phyloP scores from a whole-genome alignment of 2,888 invertebrate genomes.

The Axea sp. region DNA sequence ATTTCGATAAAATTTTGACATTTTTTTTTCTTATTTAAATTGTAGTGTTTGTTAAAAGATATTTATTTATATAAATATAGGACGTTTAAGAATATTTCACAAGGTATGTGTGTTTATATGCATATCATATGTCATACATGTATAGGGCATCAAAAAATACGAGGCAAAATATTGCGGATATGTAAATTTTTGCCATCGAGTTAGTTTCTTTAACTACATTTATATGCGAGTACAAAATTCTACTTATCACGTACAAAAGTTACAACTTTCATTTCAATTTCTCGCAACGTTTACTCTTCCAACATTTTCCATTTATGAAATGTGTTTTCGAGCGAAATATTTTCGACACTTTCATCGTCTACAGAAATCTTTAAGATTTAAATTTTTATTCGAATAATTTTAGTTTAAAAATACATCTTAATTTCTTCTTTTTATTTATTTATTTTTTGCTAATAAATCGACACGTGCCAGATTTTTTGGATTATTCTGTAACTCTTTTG shows the following conservation, averaged over 20 bases:
- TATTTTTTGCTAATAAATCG: conserved; percentile 34
- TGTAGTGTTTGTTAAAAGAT: conserved; percentile 27
- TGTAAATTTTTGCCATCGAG: conserved; percentile 59
- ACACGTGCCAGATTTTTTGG: conserved; percentile 48
- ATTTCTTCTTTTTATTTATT: conserved; percentile 8
- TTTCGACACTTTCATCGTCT: conserved; percentile 38
- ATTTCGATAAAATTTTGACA: too few species aligned
- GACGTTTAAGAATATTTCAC: conserved; percentile 48
- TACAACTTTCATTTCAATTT: conserved; percentile 53
- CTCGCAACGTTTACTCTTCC: conserved; percentile 26
- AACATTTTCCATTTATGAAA: conserved; percentile 25
- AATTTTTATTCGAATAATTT: conserved; percentile 13
- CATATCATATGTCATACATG: conserved; percentile 53
- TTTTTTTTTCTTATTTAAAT: too few species aligned
- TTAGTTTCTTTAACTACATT: conserved; percentile 55
- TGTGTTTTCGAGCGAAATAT: conserved; percentile 30
- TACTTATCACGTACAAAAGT: conserved; percentile 57
- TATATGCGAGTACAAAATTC: conserved; percentile 55
- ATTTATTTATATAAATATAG: conserved; percentile 53
- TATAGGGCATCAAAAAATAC: conserved; percentile 63
- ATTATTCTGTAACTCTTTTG: conserved; percentile 30
- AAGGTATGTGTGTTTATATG: conserved; percentile 40
- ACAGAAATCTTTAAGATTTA: conserved; percentile 51
- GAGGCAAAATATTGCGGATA: conserved; percentile 62
- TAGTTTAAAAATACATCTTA: conserved; percentile 44